Conservation (phyloP, 2,888 invertebrate genomes). For the Zygothrica quintamaculata region DNA sequence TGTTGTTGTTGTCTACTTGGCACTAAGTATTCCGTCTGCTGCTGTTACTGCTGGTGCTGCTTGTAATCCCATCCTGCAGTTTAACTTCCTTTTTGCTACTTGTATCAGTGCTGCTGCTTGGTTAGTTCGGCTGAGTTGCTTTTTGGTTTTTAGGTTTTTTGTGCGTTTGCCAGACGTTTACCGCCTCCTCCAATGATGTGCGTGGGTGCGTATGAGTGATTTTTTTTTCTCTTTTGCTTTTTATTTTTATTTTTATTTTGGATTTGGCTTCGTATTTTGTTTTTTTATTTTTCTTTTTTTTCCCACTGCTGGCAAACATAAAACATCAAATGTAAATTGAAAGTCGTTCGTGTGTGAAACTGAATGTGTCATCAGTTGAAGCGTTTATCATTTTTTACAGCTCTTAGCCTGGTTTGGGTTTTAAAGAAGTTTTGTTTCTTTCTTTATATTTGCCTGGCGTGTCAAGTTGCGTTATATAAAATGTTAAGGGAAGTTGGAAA, state of each 20-base stretch:
- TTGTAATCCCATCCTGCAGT: constrained; percentile 1
- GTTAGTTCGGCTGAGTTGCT: constrained; percentile 45
- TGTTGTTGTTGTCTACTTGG: constrained; percentile 64
- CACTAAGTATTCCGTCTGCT: constrained; percentile 56
- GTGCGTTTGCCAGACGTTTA: constrained; percentile 53
- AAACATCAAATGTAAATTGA: constrained; percentile 81
- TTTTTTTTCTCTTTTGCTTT: constrained; percentile 46
- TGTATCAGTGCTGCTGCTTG: constrained; percentile 35
- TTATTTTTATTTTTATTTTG: constrained; percentile 9
- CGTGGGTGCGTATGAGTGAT: constrained; percentile 79
- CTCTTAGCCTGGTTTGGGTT: constrained; percentile 53
- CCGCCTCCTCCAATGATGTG: constrained; percentile 55
- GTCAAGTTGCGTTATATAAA: constrained; percentile 70
- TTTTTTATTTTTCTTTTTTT: constrained; percentile 12
- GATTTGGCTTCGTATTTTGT: neutral
- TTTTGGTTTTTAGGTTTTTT: constrained; percentile 43
- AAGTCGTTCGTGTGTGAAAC: constrained; percentile 82
- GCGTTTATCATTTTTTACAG: constrained; percentile 81
- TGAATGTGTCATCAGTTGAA: constrained; percentile 81
- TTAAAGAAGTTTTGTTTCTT: constrained; percentile 60
- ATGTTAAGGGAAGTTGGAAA: constrained; percentile 4
- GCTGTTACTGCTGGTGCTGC: constrained; percentile 3
- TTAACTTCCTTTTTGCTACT: constrained; percentile 13
- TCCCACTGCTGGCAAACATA: constrained; percentile 75
- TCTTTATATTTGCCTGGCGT: constrained; percentile 59